phyloP scores from a whole-genome alignment of 2,113 vertebrate genomes.

The Clarias batrachus region DNA sequence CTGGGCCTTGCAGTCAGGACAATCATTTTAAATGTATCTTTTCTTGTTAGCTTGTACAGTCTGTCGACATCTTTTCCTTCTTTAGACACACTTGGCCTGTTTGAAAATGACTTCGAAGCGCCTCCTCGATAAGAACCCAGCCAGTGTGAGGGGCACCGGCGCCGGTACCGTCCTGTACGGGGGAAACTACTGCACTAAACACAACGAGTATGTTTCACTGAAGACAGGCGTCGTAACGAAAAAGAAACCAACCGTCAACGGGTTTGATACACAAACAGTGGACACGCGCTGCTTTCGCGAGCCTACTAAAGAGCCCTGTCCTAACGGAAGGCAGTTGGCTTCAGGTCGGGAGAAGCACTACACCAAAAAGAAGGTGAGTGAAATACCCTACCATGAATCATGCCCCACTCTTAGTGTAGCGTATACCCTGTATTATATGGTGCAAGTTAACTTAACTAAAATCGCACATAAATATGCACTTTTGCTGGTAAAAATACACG shows the following conservation, averaged over 20 bases:
- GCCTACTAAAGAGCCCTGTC: conserved; percentile 52
- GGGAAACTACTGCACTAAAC: conserved; percentile 60
- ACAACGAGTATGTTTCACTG: conserved; percentile 54
- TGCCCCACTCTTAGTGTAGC: background rate
- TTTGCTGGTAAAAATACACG: background rate
- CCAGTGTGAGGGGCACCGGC: conserved; percentile 59
- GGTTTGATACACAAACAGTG: conserved; percentile 58
- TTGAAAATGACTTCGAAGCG: conserved; percentile 76
- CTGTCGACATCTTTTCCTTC: conserved; percentile 66
- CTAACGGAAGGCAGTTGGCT: conserved; percentile 58
- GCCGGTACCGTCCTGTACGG: conserved; percentile 59
- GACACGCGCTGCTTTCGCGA: conserved; percentile 60
- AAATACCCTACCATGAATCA: background rate
- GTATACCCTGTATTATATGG: background rate
- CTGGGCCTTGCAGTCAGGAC: conserved; percentile 55
- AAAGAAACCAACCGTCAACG: conserved; percentile 54
- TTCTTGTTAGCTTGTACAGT: conserved; percentile 63
- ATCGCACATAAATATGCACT: background rate
- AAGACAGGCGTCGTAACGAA: conserved; percentile 55
- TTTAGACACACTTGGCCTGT: conserved; percentile 63
- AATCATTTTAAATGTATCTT: conserved; percentile 74
- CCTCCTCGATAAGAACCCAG: conserved; percentile 66
- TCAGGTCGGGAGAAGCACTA: conserved; percentile 59
- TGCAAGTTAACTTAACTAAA: background rate
- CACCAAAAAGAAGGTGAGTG: conserved; percentile 72